phyloP scores from a whole-genome alignment of 2,113 vertebrate genomes.

The Myotis davidii region DNA sequence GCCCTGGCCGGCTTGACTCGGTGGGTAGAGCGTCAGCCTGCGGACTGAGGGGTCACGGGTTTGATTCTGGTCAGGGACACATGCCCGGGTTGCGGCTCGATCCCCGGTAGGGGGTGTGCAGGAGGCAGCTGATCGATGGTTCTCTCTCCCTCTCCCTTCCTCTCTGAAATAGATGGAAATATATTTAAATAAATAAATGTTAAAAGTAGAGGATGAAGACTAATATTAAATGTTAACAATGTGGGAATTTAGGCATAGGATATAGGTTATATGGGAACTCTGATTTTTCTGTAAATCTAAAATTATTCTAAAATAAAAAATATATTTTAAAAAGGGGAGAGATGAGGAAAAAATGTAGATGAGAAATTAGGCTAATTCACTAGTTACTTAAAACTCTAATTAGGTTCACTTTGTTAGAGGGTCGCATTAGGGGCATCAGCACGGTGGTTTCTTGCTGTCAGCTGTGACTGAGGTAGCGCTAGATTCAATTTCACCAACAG shows the following conservation, averaged over 20 bases:
- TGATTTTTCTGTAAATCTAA: neutral
- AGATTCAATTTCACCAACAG: neutral
- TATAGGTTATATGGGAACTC: neutral
- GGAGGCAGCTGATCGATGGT: too few species aligned
- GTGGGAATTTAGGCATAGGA: neutral
- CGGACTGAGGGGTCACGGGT: too few species aligned
- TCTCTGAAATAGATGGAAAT: too few species aligned
- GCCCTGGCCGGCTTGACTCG: too few species aligned
- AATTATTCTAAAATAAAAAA: slow-evolving; percentile 33
- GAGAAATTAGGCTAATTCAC: neutral
- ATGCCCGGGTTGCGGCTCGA: too few species aligned
- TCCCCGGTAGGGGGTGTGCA: too few species aligned
- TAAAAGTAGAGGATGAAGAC: neutral
- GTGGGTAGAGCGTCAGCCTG: too few species aligned
- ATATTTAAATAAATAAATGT: neutral
- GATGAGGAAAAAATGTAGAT: neutral
- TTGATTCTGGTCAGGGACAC: too few species aligned
- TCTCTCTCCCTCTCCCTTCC: too few species aligned
- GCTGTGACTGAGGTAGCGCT: neutral
- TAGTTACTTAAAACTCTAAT: neutral
- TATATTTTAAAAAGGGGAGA: neutral
- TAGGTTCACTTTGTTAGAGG: neutral
- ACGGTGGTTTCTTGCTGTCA: neutral
- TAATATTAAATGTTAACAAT: slow-evolving; percentile 25
- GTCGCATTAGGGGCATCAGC: neutral